Base-by-base conservation (phyloP, 1,140 invertebrate genomes). In the Temnothorax curvispinosus region DNA sequence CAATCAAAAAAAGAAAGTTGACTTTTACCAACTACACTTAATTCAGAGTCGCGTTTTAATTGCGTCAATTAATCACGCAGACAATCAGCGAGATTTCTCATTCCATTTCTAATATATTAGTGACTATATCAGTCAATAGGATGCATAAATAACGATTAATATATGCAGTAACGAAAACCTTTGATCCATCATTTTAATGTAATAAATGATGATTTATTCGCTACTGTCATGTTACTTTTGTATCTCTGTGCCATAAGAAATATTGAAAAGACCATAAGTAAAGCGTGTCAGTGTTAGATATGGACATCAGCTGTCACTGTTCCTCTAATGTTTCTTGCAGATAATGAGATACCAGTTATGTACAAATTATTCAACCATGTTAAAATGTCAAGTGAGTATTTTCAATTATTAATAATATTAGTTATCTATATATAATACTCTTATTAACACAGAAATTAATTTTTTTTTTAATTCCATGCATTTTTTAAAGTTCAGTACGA, bases 251-350 rank as follows among this genome's bases (percentile, higher is more conserved):
- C 6, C 11, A 9, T 60, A 27, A 69, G 11, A 67, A 78, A 69
- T 60, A 69, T 75, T 38, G 27, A 58, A 82, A 82, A 74, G 41
- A 56, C 21, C 6, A 35, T 18, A 60, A 75, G 80, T 60, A 84
- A 84, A 84, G 54, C 35, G 27, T 84, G 69, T 84, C 27, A 75
- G 44, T 18, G 35, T 72, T 35, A 82, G 56, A 27, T 32, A 74
- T 21, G 15, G 8, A 60, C n/a, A 84, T 47, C 41, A 60, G 38
- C 27, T 47, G 27, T 18, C 4, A 50, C 7, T 44, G 2, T 54
- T 0, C 32, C 13, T 81, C 2, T 3, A 2, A 65, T 13, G 0
- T 8, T 18, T 27, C 44, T 27, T 3, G 8, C 3, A 27, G 2
- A 38, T 67, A 78, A 52, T 65, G 18, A 64, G n/a, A 58, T 9